Conservation (phyloP, 1,140 invertebrate genomes). For the Oscheius sp. region DNA sequence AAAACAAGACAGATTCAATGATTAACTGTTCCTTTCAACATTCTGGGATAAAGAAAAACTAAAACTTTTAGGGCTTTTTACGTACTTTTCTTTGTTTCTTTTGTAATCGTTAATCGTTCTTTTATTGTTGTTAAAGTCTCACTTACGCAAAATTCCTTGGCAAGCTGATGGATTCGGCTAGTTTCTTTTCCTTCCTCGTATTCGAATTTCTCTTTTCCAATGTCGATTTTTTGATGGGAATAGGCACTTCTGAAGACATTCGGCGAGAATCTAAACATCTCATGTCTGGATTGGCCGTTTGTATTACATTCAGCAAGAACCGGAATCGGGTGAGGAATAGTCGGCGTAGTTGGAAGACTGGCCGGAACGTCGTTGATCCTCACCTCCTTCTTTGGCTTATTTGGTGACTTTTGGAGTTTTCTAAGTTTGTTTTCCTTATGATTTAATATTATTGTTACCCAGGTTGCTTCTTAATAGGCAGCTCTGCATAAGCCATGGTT, state of each 20-base stretch:
- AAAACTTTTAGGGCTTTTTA: no score
- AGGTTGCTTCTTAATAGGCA: constrained; percentile 6
- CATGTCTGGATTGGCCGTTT: constrained; percentile 1
- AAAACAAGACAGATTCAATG: constrained; percentile 6
- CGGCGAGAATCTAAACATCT: constrained; percentile 3
- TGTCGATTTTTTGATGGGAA: constrained; percentile 28
- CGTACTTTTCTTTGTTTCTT: no score
- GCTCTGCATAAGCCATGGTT: constrained; percentile 3
- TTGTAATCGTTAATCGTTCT: no score
- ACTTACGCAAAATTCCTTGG: constrained; percentile 42
- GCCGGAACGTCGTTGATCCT: background rate
- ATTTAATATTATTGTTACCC: background rate
- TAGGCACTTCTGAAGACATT: constrained; percentile 12
- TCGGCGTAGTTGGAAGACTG: constrained; percentile 21
- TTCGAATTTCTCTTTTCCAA: constrained; percentile 21
- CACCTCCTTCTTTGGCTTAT: background rate
- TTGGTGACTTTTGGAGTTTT: background rate
- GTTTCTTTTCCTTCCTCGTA: constrained; percentile 17
- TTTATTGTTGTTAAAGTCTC: background rate
- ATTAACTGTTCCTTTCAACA: background rate
- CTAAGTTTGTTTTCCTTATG: background rate
- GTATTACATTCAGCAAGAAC: background rate
- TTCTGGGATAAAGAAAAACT: background rate
- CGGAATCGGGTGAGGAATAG: background rate
- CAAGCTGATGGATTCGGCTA: constrained; percentile 25